phyloP scores from a whole-genome alignment of 2,113 vertebrate genomes.

The Hemiprocne comata region DNA sequence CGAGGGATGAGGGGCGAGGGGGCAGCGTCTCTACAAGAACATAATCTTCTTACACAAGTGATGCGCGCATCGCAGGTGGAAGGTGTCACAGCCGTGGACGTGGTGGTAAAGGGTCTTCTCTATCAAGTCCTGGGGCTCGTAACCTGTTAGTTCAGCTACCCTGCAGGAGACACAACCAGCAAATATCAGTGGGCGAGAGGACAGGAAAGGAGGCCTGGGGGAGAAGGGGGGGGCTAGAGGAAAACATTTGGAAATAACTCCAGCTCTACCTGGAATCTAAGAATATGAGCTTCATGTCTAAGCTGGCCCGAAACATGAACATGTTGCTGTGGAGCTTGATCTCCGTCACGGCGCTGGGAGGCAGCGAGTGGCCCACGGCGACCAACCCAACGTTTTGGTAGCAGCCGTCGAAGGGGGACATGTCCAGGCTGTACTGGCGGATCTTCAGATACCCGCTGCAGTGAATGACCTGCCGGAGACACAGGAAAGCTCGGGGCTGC shows the following conservation, averaged over 20 bases:
- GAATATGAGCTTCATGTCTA: constrained; percentile 99
- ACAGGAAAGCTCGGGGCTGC: not conserved
- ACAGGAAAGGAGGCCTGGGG: not conserved
- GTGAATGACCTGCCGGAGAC: constrained; percentile 88
- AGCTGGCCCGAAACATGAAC: constrained; percentile 98
- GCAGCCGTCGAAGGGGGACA: constrained; percentile 97
- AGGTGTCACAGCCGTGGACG: constrained; percentile 96
- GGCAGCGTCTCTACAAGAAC: not conserved
- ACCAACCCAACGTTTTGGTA: constrained; percentile 99
- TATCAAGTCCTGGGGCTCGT: constrained; percentile 97
- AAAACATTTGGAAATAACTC: not conserved
- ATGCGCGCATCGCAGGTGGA: constrained; percentile 95
- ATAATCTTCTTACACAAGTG: constrained; percentile 89
- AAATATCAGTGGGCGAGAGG: not conserved
- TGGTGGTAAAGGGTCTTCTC: constrained; percentile 99
- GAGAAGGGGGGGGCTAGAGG: not conserved
- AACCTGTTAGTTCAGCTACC: constrained; percentile 97
- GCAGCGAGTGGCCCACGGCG: constrained; percentile 94
- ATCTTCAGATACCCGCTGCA: constrained; percentile 98
- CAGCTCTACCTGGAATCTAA: constrained; percentile 90
- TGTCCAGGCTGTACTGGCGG: constrained; percentile 95
- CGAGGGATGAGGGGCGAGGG: not conserved
- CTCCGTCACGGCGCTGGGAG: constrained; percentile 94
- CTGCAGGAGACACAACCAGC: constrained; percentile 67
- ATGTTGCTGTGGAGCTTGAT: constrained; percentile 99